Evolutionary conservation across 1,140 invertebrate genomes (phyloP).

Genomic region (Protaetia brevitarsis): DNA sequence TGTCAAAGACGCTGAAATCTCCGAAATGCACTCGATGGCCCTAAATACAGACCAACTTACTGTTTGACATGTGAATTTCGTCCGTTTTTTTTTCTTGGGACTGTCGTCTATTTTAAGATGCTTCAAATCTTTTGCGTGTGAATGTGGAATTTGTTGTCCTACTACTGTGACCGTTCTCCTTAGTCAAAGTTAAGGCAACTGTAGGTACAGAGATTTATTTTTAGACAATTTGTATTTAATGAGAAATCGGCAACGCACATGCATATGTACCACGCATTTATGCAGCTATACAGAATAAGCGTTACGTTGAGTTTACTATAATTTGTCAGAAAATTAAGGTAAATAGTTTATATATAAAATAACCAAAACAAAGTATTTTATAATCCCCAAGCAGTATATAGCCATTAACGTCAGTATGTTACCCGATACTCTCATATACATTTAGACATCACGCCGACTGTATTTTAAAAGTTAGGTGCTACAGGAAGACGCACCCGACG

Average conservation of each 20-base stretch:
- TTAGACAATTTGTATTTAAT: no score
- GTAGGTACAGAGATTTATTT: no score
- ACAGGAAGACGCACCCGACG: constrained; percentile 29
- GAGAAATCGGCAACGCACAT: no score
- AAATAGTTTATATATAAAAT: constrained; percentile 23
- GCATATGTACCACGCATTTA: no score
- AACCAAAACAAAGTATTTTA: constrained; percentile 23
- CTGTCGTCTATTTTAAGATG: constrained; percentile 2
- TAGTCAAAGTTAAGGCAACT: no score
- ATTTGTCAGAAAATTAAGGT: no score
- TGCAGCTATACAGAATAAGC: no score
- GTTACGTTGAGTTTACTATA: no score
- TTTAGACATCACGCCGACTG: constrained; percentile 31
- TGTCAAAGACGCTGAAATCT: neutral
- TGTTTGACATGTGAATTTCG: constrained; percentile 8
- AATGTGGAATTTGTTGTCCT: no score
- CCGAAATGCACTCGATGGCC: neutral
- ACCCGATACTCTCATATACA: constrained; percentile 29
- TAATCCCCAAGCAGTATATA: constrained; percentile 26
- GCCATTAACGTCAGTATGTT: constrained; percentile 33
- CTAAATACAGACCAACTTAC: constrained; percentile 1
- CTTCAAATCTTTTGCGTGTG: no score
- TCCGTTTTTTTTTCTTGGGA: neutral
- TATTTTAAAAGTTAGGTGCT: constrained; percentile 23
- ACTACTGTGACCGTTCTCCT: no score